Evolutionary conservation across 2,888 invertebrate genomes (phyloP), one percentile per base, ranked within the genome.

Genomic region (Nomada fabriciana): DNA sequence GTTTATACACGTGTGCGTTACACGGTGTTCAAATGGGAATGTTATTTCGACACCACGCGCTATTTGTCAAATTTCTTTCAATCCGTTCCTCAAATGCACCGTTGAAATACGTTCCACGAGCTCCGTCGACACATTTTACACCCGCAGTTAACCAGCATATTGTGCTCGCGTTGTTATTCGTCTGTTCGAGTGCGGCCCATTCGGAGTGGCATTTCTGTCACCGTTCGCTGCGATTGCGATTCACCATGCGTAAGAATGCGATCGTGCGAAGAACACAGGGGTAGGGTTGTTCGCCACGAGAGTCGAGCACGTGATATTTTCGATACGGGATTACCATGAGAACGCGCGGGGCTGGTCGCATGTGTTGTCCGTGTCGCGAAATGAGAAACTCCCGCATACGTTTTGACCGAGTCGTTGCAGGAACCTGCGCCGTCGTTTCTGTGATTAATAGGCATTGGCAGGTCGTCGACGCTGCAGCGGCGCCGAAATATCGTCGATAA

Each of bases 241-340:
- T 29, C 59, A 10, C 4, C 59, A 70, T 47, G 69, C 47, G 59
- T 20, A 50, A 50, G 47, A 70, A 59, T 23, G 70, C 60, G 60
- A 71, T 71, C 73, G 76, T 79, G 76, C 36, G 43, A 75, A 71
- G 71, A 70, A 70, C 53, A 64, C 47, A 53, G 52, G 13, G 60
- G 23, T 52, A 80, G 73, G 65, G 47, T 60, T 65, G 82, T 69
- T 86, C 76, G 80, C 71, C 71, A 81, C 84, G 84, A 69, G 76
- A 80, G 85, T 82, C 50, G 69, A 36, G 63, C 67, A n/a, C 36
- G 53, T 29, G 65, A 70, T 61, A 68, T 43, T 71, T 75, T 53
- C 72, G 89, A 86, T 77, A 86, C 79, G 86, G 84, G 86, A 86
- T 86, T 72, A 68, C 79, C 83, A 86, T 84, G 90, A 86, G 86